These are phyloP conservation scores for Noctua fimbriata DNA, from an alignment of 2,888 invertebrate species.

Conservation along the genomic window DNA sequence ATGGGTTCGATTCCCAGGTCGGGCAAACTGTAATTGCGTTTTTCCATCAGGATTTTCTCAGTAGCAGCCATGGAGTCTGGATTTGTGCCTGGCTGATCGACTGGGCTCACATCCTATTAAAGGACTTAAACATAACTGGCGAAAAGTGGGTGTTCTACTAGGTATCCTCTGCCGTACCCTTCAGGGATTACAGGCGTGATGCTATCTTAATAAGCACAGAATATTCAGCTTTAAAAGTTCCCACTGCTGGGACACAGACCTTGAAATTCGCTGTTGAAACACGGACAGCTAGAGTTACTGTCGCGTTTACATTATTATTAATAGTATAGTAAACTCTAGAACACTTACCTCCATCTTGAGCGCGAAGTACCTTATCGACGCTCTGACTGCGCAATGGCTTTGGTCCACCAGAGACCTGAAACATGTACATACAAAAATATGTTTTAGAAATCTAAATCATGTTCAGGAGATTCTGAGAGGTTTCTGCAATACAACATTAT, in stretches of 20 bases:
- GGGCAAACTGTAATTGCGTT: accelerated
- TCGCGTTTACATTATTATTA: too few species aligned
- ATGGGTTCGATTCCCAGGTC: not conserved
- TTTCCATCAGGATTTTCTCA: not conserved
- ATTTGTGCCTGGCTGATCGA: not conserved
- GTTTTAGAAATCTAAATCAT: not conserved
- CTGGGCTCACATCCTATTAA: not conserved
- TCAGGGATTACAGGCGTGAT: not conserved
- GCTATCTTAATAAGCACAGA: not conserved
- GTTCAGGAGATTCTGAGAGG: not conserved
- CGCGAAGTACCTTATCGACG: not conserved
- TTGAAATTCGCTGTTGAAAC: not conserved
- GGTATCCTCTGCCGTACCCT: not conserved
- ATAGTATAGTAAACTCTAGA: not conserved
- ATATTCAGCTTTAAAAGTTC: not conserved
- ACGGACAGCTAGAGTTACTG: not conserved
- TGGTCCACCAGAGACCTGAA: not conserved
- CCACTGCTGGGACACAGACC: not conserved
- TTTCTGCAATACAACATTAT: too few species aligned
- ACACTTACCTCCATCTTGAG: constrained; percentile 1
- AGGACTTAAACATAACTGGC: not conserved
- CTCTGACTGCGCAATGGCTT: not conserved
- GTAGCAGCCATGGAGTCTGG: not conserved
- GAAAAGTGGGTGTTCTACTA: not conserved
- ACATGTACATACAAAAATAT: not conserved